Evolutionary conservation across 2,797 vertebrate species (phyloP).

Genomic region (Pangasius krempfi): DNA sequence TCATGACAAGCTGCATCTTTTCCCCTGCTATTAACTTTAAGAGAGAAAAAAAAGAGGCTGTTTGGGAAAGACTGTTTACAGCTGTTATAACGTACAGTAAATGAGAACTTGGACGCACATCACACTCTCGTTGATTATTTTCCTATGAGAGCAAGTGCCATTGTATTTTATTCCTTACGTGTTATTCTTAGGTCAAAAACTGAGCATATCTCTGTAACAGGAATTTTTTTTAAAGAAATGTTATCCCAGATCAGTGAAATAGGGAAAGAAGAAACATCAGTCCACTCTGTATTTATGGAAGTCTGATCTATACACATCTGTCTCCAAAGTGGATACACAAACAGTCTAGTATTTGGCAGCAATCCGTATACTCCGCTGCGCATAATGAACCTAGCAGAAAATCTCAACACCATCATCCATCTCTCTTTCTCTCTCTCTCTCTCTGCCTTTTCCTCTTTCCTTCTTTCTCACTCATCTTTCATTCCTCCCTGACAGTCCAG

Average conservation of each 20-base stretch:
- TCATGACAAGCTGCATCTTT: neutral
- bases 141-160: neutral
- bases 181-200: neutral
- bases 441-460: conserved; percentile 39
- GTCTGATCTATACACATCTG: conserved; percentile 28
- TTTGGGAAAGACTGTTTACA: neutral
- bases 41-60: neutral
- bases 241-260: neutral
- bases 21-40: neutral
- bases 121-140: neutral
- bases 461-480: conserved; percentile 43
- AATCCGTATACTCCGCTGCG: neutral
- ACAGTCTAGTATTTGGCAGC: conserved; percentile 31
- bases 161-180: neutral
- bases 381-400: conserved; percentile 36
- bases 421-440: conserved; percentile 5
- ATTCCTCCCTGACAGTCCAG: conserved; percentile 52
- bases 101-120: neutral
- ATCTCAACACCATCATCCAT: conserved; percentile 37
- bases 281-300: conserved; percentile 39
- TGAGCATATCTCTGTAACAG: neutral
- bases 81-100: neutral
- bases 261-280: neutral
- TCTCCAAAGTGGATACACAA: conserved; percentile 24
- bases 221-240: neutral